Evolutionary conservation across 2,797 vertebrate species (phyloP), one percentile per base, ranked within the genome.

Genomic region (Streptopelia turtur): DNA sequence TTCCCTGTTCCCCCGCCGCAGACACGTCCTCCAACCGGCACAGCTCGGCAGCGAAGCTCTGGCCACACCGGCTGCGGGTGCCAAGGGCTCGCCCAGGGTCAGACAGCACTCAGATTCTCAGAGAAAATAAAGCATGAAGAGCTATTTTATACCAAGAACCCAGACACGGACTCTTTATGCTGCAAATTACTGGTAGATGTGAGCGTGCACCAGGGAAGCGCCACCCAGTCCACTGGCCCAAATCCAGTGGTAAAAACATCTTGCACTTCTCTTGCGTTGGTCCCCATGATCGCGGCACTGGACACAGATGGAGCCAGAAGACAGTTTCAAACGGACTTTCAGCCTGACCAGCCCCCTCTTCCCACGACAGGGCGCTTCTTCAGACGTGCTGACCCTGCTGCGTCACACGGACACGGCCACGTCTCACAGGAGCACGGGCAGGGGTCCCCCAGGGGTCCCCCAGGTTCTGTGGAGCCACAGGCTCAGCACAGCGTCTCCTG

Each of bases 351-450:
- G 37, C 14, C 6, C 2, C 10, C 16, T 65, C 27, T 27, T 41
- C 68, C 76, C 5, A 28, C 3, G 14, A 41, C 53, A 18, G 18
- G 24, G 10, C 30, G 28, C 59, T 45, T 59, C 83, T 68, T 37
- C 55, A 45, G 55, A 15, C 0, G 0, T 5, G 45, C 23, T 10
- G 20, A 53, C 41, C 28, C 61, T 12, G 27, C 21, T 45, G 8
- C 8, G 24, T n/a, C 41, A 74, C 89, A 23, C 0, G 0, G 3
- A 43, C 27, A 49, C 9, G 10, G 33, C 16, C 15, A 6, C 0
- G 0, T 20, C 77, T 31, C 25, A 37, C 30, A 64, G 0, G 0
- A 64, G 45, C 18, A 15, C 27, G 12, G 49, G 37, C n/a, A 71
- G 31, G 28, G 6, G 17, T 37, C 27, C n/a, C n/a, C n/a, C n/a